Base-by-base conservation (phyloP, 2,888 invertebrate genomes). In the Sycophila texana region DNA sequence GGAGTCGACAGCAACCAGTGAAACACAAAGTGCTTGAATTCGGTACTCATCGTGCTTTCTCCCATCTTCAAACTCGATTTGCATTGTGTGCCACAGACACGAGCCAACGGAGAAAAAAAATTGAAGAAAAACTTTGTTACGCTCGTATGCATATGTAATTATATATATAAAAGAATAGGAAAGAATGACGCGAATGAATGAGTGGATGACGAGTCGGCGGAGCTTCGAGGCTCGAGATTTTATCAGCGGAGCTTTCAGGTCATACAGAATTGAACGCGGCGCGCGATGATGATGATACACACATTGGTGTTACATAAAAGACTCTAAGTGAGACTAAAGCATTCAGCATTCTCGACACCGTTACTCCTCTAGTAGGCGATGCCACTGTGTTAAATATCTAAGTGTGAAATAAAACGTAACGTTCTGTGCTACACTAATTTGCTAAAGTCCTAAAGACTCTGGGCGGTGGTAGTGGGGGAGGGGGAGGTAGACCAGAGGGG, bases 291-390 rank as follows among this genome's bases (percentile, higher is more conserved):
- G 16, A 18, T 67, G 79, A 74, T 79, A 74, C 81, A 78, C 81
- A 78, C 68, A 81, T 71, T 65, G 81, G 81, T 82, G 55, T 82
- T 81, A 83, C 83, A 79, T 74, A 83, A 80, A 79, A 83, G 74
- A 79, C 71, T 83, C 82, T 85, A 83, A 83, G 80, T 82, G 76
- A 82, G 77, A 84, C 86, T 86, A 85, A 88, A 87, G 87, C 89
- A 87, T 89, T 88, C 86, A 84, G 84, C 88, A 89, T 88, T 89
- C 88, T 84, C 86, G 87, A 86, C 85, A 86, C 85, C 84, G 72
- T 81, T 74, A 57, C 61, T 82, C 81, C 82, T 83, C 79, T 80
- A 79, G 22, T 53, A 79, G 79, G 75, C 67, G 74, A 79, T 53
- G 73, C 20, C 67, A 70, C 53, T 55, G n/a, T 65, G 63, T 55